phyloP scores from a whole-genome alignment of 1,140 invertebrate species.

The Trichonephila clavata region DNA sequence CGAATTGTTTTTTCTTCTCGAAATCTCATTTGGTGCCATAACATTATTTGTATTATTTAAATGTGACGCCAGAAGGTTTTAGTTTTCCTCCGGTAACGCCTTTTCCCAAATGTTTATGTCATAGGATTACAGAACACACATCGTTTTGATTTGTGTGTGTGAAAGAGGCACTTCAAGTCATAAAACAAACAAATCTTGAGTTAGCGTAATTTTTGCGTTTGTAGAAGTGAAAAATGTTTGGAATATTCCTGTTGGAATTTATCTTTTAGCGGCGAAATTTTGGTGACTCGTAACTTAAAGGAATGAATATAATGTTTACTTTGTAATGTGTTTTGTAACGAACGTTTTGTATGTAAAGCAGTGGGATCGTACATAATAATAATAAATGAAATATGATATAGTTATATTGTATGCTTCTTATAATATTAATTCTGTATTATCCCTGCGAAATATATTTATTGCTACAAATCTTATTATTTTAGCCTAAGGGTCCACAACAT shows the following conservation, averaged over 20 bases:
- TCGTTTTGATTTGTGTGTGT: constrained; percentile 5
- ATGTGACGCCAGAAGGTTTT: background rate
- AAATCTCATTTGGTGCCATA: background rate
- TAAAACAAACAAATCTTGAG: constrained; percentile 10
- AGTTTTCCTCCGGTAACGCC: background rate
- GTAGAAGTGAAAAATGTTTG: background rate
- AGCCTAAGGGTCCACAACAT: no score
- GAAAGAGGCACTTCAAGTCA: background rate
- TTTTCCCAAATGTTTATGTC: constrained; percentile 17
- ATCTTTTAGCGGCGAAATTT: background rate
- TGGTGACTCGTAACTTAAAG: no score
- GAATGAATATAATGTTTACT: no score
- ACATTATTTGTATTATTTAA: constrained; percentile 32
- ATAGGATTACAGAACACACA: background rate
- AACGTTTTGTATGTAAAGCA: no score
- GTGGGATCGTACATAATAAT: no score
- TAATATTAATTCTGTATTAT: no score
- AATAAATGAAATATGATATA: no score
- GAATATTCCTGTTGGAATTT: background rate
- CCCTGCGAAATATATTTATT: no score
- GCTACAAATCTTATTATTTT: no score
- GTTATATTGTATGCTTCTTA: no score
- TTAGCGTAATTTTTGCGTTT: background rate
- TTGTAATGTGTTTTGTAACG: no score
- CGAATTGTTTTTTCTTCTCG: constrained; percentile 3